These are phyloP conservation scores for Melanitta fusca DNA, from an alignment of 2,797 vertebrate species.

Conservation along the genomic window DNA sequence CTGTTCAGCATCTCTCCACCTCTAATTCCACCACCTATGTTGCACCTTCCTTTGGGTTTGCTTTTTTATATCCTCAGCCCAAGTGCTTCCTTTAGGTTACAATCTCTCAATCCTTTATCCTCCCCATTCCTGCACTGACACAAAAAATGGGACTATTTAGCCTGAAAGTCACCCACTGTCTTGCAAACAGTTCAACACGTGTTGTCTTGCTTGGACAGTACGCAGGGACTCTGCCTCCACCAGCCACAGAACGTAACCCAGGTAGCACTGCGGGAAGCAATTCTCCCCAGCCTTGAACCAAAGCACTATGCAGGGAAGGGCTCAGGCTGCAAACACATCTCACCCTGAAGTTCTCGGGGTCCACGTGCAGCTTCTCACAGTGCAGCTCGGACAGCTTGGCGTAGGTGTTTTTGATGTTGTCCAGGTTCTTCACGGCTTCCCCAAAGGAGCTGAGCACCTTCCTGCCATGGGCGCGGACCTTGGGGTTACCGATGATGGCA, in stretches of 20 bases:
- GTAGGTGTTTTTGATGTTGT: slow-evolving; percentile 80
- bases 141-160: background rate
- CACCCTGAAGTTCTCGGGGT: slow-evolving; percentile 91
- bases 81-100: background rate
- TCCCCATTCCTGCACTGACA: background rate
- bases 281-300: slow-evolving; percentile 83
- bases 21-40: background rate
- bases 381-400: slow-evolving; percentile 84
- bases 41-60: background rate
- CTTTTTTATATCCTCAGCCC: background rate
- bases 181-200: background rate
- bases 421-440: slow-evolving; percentile 80
- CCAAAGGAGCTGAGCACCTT: slow-evolving; percentile 76
- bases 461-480: slow-evolving; percentile 76
- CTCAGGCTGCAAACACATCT: slow-evolving; percentile 71
- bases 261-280: slow-evolving; percentile 48
- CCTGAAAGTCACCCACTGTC: background rate
- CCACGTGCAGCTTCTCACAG: slow-evolving; percentile 88
- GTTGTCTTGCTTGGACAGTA: accelerated
- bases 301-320: accelerated
- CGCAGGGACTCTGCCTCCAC: background rate
- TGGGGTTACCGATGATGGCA: slow-evolving; percentile 78
- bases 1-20: background rate
- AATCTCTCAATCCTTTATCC: accelerated
- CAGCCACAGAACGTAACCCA: slow-evolving; percentile 72